Conservation (phyloP, 2,113 vertebrate genomes). For the Austrofundulus limnaeus region DNA sequence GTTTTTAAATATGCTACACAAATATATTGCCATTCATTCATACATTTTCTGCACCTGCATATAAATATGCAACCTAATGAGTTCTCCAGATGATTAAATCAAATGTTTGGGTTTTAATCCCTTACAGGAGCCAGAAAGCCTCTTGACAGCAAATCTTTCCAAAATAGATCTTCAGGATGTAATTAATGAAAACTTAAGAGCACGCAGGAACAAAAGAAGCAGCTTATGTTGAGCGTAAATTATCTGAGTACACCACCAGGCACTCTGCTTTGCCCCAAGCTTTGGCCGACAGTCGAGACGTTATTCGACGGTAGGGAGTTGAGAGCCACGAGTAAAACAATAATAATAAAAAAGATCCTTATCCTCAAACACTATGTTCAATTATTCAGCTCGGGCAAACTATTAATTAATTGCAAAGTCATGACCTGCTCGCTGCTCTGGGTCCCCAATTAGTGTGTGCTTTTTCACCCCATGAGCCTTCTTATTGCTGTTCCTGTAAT, state of each 20-base stretch:
- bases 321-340: slow-evolving; percentile 53
- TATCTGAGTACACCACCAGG: slow-evolving; percentile 31
- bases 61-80: too few relatives aligned
- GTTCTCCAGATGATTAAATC: slow-evolving; percentile 26
- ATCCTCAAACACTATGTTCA: slow-evolving; percentile 52
- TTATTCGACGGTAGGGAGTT: slow-evolving; percentile 55
- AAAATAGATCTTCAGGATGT: slow-evolving; percentile 25
- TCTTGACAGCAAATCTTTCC: slow-evolving; percentile 33
- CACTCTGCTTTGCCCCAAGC: slow-evolving; percentile 6
- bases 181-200: slow-evolving; percentile 40
- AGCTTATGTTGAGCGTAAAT: slow-evolving; percentile 29
- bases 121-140: slow-evolving; percentile 24
- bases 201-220: background rate
- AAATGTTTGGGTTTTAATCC: slow-evolving; percentile 47
- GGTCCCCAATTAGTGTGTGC: slow-evolving; percentile 51
- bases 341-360: slow-evolving; percentile 42
- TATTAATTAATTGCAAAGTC: slow-evolving; percentile 59
- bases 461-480: slow-evolving; percentile 38
- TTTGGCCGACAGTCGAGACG: slow-evolving; percentile 16
- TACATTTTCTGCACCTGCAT: too few relatives aligned
- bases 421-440: slow-evolving; percentile 44
- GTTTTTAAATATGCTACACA: too few relatives aligned
- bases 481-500: slow-evolving; percentile 8
- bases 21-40: background rate
- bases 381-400: slow-evolving; percentile 53